Base-by-base conservation (phyloP, 2,888 invertebrate genomes). In the Bellardia bayeri region DNA sequence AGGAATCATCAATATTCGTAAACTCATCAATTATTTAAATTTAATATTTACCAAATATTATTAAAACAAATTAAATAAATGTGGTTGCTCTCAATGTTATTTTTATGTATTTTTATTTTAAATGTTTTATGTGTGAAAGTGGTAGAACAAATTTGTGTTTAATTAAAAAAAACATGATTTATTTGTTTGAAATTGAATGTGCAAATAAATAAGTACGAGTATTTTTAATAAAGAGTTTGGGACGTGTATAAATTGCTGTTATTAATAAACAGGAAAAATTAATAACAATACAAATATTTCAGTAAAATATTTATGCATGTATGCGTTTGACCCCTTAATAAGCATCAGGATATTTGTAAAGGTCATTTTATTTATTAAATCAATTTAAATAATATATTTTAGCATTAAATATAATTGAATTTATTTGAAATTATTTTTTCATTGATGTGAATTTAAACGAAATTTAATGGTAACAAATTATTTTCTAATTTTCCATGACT, bases 61-160 rank as follows among this genome's bases (percentile, higher is more conserved):
- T 86, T 64, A 54, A 84, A 74, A 80, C 40, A 74, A 84, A 84
- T 81, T 81, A 82, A 87, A 87, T 81, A 87, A 87, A 72, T 85
- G 66, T 72, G 81, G 84, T 84, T 82, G 72, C 13, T 13, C 4
- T 54, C 30, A 72, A 56, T 68, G 51, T 23, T 68, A 68, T 58
- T 61, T 66, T 51, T 45, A 9, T 51, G 11, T 30, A 11, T 69
- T 69, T 14, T 58, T 42, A 23, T 30, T 45, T 58, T 68, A 6
- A 16, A 40, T 16, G n/a, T 68, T 56, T 33, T 33, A 13, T 14
- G 37, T 9, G 51, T 2, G 6, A 45, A 51, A 37, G 30, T 42
- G 66, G 30, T 16, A 5, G 63, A 64, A 40, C 40, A 76, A 13
- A 40, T 13, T 51, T 66, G 14, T 64, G 6, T 56, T 64, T 64